A percentile compares a stretch with the other conserved stretches of the same genome.
These are phyloP conservation scores for Phylloscopus whistleri DNA, from an alignment of 2,113 vertebrate species.

Conservation along the genomic window DNA sequence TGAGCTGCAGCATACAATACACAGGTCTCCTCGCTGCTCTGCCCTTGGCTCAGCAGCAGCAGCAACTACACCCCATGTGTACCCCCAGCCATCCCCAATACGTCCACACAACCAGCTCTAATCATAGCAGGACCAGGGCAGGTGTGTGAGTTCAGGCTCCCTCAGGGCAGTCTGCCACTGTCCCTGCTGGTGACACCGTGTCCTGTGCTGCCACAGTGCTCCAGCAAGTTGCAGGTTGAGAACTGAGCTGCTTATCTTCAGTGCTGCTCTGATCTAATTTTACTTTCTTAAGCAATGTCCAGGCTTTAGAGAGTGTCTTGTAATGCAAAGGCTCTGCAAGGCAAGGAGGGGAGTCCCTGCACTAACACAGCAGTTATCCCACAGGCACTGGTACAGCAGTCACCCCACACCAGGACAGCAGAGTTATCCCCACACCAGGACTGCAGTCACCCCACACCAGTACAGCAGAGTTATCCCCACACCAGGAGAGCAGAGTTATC, in stretches of 20 bases:
- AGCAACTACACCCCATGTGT: neutral
- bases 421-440: neutral
- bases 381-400: too few relatives aligned
- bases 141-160: neutral
- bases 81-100: neutral
- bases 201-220: neutral
- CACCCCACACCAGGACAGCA: neutral
- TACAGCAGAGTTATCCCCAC: neutral
- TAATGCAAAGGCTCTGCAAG: neutral
- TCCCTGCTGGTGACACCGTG: neutral
- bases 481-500: neutral
- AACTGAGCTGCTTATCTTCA: neutral
- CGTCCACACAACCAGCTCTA: neutral
- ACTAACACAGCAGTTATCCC: neutral
- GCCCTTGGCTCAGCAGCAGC: neutral
- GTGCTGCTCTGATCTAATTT: slow-evolving; percentile 14
- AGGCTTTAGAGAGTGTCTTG: neutral
- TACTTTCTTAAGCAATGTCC: slow-evolving; percentile 9
- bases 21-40: neutral
- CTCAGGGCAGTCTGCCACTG: neutral
- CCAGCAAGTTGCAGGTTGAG: rapidly evolving
- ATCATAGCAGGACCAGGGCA: neutral
- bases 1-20: neutral
- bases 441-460: neutral
- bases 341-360: neutral